Percentiles rank a stretch among this genome's conserved stretches.
Evolutionary conservation across 2,797 vertebrate genomes (phyloP).

Genomic region (Gadopsis marmoratus): DNA sequence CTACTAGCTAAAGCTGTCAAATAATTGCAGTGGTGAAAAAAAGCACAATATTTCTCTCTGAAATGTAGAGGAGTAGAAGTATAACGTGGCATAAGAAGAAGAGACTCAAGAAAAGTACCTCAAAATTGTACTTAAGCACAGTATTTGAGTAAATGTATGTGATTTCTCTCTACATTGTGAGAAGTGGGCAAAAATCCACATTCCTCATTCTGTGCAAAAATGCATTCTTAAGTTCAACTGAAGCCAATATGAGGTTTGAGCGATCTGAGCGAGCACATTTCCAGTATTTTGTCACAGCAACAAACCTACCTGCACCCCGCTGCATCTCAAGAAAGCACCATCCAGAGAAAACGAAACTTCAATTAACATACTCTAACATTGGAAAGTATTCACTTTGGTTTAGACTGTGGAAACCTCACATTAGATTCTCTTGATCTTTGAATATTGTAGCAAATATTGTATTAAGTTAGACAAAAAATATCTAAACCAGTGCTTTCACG

Average conservation of each 20-base stretch:
- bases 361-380: too few relatives aligned
- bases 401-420: neutral
- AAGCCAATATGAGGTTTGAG: neutral
- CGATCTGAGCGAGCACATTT: neutral
- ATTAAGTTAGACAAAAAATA: neutral
- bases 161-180: neutral
- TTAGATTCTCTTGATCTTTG: neutral
- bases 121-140: too few relatives aligned
- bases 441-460: neutral
- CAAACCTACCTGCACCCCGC: neutral
- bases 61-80: too few relatives aligned
- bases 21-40: too few relatives aligned
- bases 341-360: too few relatives aligned
- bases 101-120: too few relatives aligned
- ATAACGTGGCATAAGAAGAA: too few relatives aligned
- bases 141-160: too few relatives aligned
- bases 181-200: too few relatives aligned
- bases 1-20: too few relatives aligned
- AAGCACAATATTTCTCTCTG: too few relatives aligned
- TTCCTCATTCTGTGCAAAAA: neutral
- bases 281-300: neutral
- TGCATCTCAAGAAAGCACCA: too few relatives aligned
- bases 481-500: neutral
- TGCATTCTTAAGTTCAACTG: neutral
- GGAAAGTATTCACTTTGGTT: neutral